Evolutionary conservation across 2,113 vertebrate genomes (phyloP).

Genomic region (Nannospalax galili): DNA sequence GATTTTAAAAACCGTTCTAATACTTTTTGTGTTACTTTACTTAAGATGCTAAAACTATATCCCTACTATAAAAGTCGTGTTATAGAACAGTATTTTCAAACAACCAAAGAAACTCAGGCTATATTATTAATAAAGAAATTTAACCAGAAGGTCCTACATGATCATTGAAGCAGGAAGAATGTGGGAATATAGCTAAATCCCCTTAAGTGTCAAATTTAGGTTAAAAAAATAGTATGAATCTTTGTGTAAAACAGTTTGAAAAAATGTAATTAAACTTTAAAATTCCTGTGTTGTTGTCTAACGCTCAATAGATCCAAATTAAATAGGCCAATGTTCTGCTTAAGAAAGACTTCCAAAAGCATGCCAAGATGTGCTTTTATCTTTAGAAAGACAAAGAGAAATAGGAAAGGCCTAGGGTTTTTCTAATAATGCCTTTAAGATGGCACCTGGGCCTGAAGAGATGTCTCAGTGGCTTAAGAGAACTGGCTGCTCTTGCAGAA

Average conservation of each 20-base stretch:
- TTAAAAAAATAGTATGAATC: neutral
- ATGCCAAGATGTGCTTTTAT: neutral
- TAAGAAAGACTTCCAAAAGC: neutral
- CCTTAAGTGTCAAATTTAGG: neutral
- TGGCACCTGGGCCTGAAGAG: no score
- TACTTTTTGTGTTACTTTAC: constrained; percentile 8
- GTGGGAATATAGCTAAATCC: neutral
- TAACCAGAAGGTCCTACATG: neutral
- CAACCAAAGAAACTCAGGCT: neutral
- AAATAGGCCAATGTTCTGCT: neutral
- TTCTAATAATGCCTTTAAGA: neutral
- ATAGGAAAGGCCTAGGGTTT: neutral
- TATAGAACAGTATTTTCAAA: neutral
- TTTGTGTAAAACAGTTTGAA: neutral
- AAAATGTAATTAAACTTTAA: neutral
- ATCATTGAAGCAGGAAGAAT: neutral
- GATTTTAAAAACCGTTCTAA: constrained; percentile 17
- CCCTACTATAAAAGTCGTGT: neutral
- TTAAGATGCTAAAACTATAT: neutral
- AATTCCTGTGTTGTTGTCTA: neutral
- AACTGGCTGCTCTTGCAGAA: no score
- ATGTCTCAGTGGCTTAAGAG: no score
- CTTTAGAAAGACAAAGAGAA: neutral
- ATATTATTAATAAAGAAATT: constrained; percentile 16
- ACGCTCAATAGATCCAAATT: constrained; percentile 6